These are phyloP conservation scores for Clupea harengus DNA, from an alignment of 2,113 vertebrate genomes.

Conservation along the genomic window DNA sequence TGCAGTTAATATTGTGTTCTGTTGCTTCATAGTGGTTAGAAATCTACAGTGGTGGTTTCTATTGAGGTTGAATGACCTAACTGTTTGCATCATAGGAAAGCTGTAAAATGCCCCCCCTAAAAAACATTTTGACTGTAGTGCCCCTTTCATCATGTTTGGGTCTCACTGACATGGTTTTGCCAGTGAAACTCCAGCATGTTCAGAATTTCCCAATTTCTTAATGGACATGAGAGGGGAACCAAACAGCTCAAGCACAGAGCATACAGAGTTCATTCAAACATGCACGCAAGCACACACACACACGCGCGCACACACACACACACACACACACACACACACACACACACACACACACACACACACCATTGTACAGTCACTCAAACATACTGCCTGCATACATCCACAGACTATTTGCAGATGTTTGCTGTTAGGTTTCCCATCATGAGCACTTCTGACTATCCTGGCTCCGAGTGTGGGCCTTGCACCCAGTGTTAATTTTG, in stretches of 20 bases:
- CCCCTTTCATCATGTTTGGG: no score
- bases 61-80: background rate
- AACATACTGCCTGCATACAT: background rate
- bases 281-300: background rate
- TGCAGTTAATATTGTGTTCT: background rate
- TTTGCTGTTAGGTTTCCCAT: background rate
- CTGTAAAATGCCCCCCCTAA: no score
- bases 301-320: background rate
- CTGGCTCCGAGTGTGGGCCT: background rate
- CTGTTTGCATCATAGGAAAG: no score
- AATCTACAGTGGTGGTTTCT: background rate
- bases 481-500: no score
- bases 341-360: constrained; percentile 3
- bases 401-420: background rate
- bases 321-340: constrained; percentile 4
- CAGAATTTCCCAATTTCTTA: background rate
- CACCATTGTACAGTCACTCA: background rate
- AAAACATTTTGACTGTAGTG: no score
- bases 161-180: background rate
- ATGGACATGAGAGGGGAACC: no score
- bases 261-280: background rate
- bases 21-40: no score
- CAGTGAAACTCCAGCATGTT: background rate
- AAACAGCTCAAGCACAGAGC: background rate
- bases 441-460: background rate